Evolutionary conservation across 2,797 vertebrate genomes (phyloP), one percentile per base, ranked within the genome.

Genomic region (Poecilia wingei): DNA sequence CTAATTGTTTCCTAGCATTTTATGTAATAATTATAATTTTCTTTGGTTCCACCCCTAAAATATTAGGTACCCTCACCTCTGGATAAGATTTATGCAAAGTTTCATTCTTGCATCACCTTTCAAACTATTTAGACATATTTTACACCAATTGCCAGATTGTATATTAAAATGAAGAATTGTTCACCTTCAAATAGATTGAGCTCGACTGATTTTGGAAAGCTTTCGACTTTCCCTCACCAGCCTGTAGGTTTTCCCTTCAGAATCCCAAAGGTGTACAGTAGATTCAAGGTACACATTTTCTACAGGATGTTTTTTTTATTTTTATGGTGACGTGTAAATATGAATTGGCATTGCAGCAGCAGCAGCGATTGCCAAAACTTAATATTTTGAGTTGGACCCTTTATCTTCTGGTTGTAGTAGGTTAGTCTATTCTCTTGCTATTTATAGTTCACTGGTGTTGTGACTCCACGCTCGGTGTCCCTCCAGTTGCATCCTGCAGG

Each of bases 381-480:
- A 1, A 51, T 14, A 13, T 72, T 72, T 12, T 3, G 46, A 12
- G 1, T 70, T 18, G 74, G 83, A 59, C 71, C 72, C 2, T 39
- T 66, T 64, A 18, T 36, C 20, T 36, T 33, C 22, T 41, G 9
- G 20, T 41, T 41, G 10, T 70, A n/a, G 13, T n/a, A 13, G 36
- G 18, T 66, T 39, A 4, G 68, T 87, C 87, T 74, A 73, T 84
- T 85, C 78, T 87, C 86, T 85, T 81, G 78, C 77, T 88, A 91
- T 88, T 88, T 86, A 82, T 87, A 89, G 87, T 69, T 72, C 6
- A 1, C 13, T 18, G 31, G 45, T 75, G 80, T 83, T 80, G 72
- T 68, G 53, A 33, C 75, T 79, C 66, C 79, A 80, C 69, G 28
- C 64, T 79, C 77, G 77, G 77, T 43, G 1, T 77, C 82, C 13